Conservation (phyloP, 1,140 invertebrate species). For the Drosophila obscura region DNA sequence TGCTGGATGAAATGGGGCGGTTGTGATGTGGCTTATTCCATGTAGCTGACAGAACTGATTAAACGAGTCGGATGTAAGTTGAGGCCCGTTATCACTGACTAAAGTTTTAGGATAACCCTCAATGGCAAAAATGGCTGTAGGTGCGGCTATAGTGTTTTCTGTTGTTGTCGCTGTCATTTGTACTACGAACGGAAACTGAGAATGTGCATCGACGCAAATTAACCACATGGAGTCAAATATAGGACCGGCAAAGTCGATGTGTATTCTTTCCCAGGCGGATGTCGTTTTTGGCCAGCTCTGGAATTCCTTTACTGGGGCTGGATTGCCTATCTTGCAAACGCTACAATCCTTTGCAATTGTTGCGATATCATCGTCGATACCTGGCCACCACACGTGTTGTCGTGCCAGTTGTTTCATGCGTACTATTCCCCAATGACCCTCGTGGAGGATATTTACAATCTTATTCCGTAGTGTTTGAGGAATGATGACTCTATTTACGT, state of each 20-base stretch:
- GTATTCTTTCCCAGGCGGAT: no score
- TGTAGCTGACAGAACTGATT: no score
- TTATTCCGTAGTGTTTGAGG: constrained; percentile 49
- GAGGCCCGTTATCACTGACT: no score
- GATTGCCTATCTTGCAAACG: constrained; percentile 14
- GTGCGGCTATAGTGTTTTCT: constrained; percentile 14
- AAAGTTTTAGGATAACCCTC: no score
- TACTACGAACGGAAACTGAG: constrained; percentile 34
- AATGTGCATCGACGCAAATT: constrained; percentile 17
- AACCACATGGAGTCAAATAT: background rate
- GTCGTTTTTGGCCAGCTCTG: background rate
- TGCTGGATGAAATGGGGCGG: no score
- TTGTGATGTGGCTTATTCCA: no score
- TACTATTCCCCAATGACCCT: constrained; percentile 41
- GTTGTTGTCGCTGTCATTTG: constrained; percentile 30
- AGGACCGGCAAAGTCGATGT: background rate
- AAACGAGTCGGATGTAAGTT: no score
- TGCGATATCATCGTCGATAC: constrained; percentile 15
- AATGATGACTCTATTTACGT: constrained; percentile 52
- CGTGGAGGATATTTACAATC: constrained; percentile 81
- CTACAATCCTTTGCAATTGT: constrained; percentile 1
- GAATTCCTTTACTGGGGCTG: background rate
- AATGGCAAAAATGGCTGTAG: constrained; percentile 28
- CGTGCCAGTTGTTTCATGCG: constrained; percentile 84
- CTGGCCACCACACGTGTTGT: constrained; percentile 84